Conservation (phyloP, 2,797 vertebrate species). For the Acridotheres tristis region DNA sequence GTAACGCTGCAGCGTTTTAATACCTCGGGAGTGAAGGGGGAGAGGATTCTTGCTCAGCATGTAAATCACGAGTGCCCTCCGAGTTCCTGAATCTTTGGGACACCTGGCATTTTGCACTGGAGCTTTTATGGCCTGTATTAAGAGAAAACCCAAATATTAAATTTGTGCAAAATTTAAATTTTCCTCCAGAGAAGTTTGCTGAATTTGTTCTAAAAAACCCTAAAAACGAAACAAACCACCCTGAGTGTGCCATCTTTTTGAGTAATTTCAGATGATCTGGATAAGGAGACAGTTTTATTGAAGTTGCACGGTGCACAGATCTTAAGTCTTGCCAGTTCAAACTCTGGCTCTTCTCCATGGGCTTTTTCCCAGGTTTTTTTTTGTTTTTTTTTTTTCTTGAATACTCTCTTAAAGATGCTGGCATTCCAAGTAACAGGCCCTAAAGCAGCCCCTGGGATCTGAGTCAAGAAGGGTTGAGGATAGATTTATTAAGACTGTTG, state of each 20-base stretch:
- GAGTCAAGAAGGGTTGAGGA: neutral
- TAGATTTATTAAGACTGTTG: neutral
- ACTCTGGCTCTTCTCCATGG: constrained; percentile 40
- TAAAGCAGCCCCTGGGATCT: neutral
- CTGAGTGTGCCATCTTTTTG: neutral
- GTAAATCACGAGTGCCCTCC: neutral
- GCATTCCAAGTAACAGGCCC: neutral
- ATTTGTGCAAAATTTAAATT: neutral
- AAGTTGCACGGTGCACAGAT: neutral
- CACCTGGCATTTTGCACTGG: neutral
- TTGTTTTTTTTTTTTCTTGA: neutral
- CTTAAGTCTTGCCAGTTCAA: constrained; percentile 34
- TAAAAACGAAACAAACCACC: neutral
- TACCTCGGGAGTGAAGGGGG: neutral
- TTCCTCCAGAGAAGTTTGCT: neutral
- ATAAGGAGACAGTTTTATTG: constrained; percentile 17
- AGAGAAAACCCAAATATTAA: neutral
- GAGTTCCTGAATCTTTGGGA: constrained; percentile 9
- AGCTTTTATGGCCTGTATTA: neutral
- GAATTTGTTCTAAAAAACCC: neutral
- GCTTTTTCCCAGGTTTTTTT: constrained; percentile 21
- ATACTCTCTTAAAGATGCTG: neutral
- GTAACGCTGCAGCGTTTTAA: constrained; percentile 46
- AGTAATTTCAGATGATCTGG: neutral
- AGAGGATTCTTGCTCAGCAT: constrained; percentile 43